Conservation (phyloP, 2,888 invertebrate species). For the Dugesia japonica region DNA sequence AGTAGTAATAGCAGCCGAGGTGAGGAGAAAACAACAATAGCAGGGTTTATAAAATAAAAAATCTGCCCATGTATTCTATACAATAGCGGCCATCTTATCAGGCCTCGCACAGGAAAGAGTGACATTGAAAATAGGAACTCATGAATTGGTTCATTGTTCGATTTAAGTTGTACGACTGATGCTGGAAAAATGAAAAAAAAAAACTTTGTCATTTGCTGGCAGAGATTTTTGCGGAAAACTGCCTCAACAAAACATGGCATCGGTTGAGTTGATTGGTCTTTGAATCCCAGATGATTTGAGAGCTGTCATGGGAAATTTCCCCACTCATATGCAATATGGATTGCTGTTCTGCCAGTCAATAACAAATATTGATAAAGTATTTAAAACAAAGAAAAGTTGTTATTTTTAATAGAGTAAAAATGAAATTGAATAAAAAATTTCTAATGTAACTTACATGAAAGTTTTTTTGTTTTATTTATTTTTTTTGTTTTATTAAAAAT, state of each 20-base stretch:
- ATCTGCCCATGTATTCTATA: slow-evolving; percentile 20
- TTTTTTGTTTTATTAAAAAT: neutral
- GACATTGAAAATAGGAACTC: slow-evolving; percentile 20
- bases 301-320: slow-evolving; percentile 6
- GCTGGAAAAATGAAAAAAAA: neutral
- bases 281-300: slow-evolving; percentile 13
- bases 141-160: slow-evolving; percentile 20
- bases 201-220: slow-evolving; percentile 20
- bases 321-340: slow-evolving; percentile 15
- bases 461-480: too few relatives aligned
- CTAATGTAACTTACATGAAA: too few relatives aligned
- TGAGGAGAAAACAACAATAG: slow-evolving; percentile 15
- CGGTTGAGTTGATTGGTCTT: slow-evolving; percentile 20
- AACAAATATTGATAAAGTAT: neutral
- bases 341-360: slow-evolving; percentile 20
- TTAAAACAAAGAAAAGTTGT: slow-evolving; percentile 2
- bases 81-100: slow-evolving; percentile 20
- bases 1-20: neutral
- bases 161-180: slow-evolving; percentile 11
- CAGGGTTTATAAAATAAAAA: neutral
- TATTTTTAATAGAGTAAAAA: neutral
- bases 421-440: neutral
- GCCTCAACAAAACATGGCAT: slow-evolving; percentile 20
- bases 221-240: slow-evolving; percentile 20
- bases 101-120: slow-evolving; percentile 11